phyloP scores from a whole-genome alignment of 2,888 invertebrate species.

The Pollenia angustigena region DNA sequence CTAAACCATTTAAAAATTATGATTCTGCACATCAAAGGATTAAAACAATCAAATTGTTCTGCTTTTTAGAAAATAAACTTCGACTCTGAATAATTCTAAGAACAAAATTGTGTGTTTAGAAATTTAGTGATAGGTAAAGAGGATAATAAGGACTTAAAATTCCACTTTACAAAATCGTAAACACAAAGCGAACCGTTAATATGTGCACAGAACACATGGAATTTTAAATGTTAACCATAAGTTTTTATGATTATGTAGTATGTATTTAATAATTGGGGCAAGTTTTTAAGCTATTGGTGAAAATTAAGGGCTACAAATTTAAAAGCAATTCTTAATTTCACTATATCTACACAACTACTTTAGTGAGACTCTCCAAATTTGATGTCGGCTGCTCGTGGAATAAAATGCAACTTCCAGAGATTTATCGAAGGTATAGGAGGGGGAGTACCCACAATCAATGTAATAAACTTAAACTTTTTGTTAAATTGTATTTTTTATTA shows the following conservation, averaged over 20 bases:
- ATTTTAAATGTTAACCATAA: slow-evolving; percentile 7
- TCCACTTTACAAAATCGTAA: neutral
- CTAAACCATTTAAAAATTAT: neutral
- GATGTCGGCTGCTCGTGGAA: too few relatives aligned
- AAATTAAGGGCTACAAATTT: too few relatives aligned
- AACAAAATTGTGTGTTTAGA: slow-evolving; percentile 18
- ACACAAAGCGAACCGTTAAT: neutral
- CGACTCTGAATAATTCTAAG: neutral
- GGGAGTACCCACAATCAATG: too few relatives aligned
- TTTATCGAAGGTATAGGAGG: too few relatives aligned
- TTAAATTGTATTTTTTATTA: too few relatives aligned
- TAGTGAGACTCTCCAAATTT: too few relatives aligned
- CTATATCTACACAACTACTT: too few relatives aligned
- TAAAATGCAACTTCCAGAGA: too few relatives aligned
- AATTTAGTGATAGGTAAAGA: slow-evolving; percentile 8
- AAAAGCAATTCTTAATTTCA: too few relatives aligned
- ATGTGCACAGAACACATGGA: neutral
- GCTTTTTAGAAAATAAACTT: slow-evolving; percentile 1
- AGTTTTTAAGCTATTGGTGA: too few relatives aligned
- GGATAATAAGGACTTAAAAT: slow-evolving; percentile 31
- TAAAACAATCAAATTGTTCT: slow-evolving; percentile 14
- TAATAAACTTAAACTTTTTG: too few relatives aligned
- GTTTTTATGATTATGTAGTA: neutral
- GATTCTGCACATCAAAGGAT: slow-evolving; percentile 24
- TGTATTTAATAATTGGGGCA: neutral